Evolutionary conservation across 2,113 vertebrate genomes (phyloP), one percentile per base, ranked within the genome.

Genomic region (Carassius gibelio): DNA sequence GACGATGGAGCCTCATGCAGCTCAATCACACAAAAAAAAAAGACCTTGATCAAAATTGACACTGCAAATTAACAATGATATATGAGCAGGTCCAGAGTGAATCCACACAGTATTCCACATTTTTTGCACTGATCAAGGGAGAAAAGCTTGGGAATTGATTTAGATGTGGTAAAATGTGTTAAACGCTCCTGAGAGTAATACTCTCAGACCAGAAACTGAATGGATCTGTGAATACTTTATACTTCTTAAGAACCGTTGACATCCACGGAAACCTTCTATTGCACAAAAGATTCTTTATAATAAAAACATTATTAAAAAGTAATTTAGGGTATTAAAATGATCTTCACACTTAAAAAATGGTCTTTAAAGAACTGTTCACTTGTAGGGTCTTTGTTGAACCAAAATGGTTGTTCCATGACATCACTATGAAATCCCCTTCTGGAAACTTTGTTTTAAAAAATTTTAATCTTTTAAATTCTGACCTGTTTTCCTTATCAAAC

Each of bases 401-500:
- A 50, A 50, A 13, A 13, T 50, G 42, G 42, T 42, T 42, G 7
- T 42, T 42, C 8, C 42, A 8, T 42, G 7, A 8, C 42, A 42
- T 8, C 7, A 8, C 42, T 42, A 8, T 42, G 42, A 42, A 42
- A 42, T 50, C 48, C 48, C 59, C 21, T 62, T 19, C 59, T 62
- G 13, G 3, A 50, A 59, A 7, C 57, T 8, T 59, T 59, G 6
- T 59, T 59, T 59, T 21, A 7, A 66, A 45, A 10, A 45, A 45
- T 72, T 72, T 75, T 57, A 84, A 42, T 10, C 59, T 30, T 42
- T 52, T 19, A 71, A 42, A 57, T 8, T 78, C 5, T 87, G 78
- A 74, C 87, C 92, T 88, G 80, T 86, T 91, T 84, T 38, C 36
- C 90, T 90, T 86, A 45, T 9, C 88, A 87, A 85, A 81, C 89